Base-by-base conservation (phyloP, 2,888 invertebrate genomes). In the Patella pellucida region DNA sequence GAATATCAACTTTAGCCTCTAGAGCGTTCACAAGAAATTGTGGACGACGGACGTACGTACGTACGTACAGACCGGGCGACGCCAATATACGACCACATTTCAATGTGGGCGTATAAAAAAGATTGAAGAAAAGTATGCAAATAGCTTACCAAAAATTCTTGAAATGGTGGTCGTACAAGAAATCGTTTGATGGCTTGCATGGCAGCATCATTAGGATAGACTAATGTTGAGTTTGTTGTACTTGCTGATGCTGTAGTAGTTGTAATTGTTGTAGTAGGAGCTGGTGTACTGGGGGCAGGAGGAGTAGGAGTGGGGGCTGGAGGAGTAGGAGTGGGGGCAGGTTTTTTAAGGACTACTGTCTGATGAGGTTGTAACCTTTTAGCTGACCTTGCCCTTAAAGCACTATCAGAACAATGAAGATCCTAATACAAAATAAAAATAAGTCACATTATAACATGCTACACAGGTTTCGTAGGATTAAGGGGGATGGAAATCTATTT, bases 131-230 rank as follows among this genome's bases (percentile, higher is more conserved):
- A 41, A 41, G 7, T 41, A 41, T 41, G 9, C 41, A 9, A 7
- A 62, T 69, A 71, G 83, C 86, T 84, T 81, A 91, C 90, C 81
- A 84, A 77, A 76, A 91, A 87, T 80, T 90, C 90, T 73, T 86
- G 83, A 79, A 86, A 90, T 73, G 90, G 90, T 27, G 88, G 86
- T 77, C 86, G 86, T 19, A 96, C 93, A 12, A 98, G 96, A 91
- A 99, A 99, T 83, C 99, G 94, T 90, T 97, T 96, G 78, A 99
- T 97, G 0, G 99, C 99, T 84, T 98, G 97, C 81, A 97, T 93
- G 3, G 99, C 99, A 15, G 99, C 99, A 90, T 98, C 97, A 7
- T 95, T 96, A 69, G 96, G 96, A 90, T 97, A 97, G 15, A 96
- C 97, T n/a, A 96, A 94, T 90, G 94, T 93, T 92, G 69, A 93